These are phyloP conservation scores for Mormyrus hasselquistii DNA, from an alignment of 2,797 vertebrate genomes.

Conservation along the genomic window DNA sequence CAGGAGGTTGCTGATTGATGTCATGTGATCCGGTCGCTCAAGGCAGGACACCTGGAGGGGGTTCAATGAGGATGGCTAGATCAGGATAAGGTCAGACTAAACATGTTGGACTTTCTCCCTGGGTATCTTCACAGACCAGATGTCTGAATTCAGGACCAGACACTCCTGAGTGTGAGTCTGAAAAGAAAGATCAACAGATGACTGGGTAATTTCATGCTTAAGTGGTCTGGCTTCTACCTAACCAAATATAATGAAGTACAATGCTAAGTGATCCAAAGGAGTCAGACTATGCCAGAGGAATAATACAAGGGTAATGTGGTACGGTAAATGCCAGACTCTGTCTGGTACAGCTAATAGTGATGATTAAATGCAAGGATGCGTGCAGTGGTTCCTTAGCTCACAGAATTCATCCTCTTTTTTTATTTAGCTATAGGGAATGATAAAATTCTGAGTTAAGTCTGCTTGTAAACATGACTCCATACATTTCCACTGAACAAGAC, in stretches of 20 bases:
- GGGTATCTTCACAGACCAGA: not conserved
- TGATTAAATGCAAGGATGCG: not conserved
- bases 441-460: not conserved
- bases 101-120: not conserved
- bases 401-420: not conserved
- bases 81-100: not conserved
- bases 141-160: not conserved
- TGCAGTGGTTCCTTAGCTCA: not conserved
- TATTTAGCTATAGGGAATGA: not conserved
- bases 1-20: not conserved
- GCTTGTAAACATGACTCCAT: not conserved
- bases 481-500: not conserved
- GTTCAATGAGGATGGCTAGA: not conserved
- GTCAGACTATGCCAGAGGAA: not conserved
- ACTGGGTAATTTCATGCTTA: not conserved
- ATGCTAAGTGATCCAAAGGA: not conserved
- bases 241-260: not conserved
- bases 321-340: not conserved
- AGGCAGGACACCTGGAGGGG: not conserved
- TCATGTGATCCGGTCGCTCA: not conserved
- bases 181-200: not conserved
- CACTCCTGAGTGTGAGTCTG: not conserved
- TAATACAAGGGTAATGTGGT: not conserved
- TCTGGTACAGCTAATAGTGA: not conserved
- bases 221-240: not conserved